phyloP scores from a whole-genome alignment of 2,888 invertebrate species.

The Geotrupes spiniger region DNA sequence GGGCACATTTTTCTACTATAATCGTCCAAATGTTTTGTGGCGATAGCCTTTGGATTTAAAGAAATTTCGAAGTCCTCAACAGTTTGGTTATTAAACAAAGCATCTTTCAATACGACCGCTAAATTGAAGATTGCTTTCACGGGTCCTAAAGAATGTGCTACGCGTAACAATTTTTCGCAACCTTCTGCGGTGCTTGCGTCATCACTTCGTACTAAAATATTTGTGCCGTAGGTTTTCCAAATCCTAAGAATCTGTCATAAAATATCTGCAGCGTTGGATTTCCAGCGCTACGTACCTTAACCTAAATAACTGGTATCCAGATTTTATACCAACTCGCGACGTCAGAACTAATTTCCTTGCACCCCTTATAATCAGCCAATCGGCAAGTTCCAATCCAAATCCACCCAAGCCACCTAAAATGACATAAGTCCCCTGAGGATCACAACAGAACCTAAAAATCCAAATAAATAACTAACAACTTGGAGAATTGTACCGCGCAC shows the following conservation, averaged over 20 bases:
- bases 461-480: background rate
- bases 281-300: constrained; percentile 53
- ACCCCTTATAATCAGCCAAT: constrained; percentile 83
- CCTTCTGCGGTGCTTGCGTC: constrained; percentile 71
- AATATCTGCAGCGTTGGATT: background rate
- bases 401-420: constrained; percentile 85
- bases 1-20: constrained; percentile 60
- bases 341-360: constrained; percentile 75
- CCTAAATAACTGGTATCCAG: constrained; percentile 78
- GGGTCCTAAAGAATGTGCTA: constrained; percentile 62
- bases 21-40: constrained; percentile 74
- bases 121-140: constrained; percentile 87
- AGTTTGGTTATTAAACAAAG: constrained; percentile 74
- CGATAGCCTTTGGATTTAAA: constrained; percentile 76
- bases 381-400: constrained; percentile 84
- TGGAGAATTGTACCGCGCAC: constrained; percentile 16
- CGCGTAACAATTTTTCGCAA: constrained; percentile 65
- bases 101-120: constrained; percentile 77
- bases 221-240: constrained; percentile 70
- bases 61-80: constrained; percentile 65
- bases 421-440: constrained; percentile 37
- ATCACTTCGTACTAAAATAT: constrained; percentile 65
- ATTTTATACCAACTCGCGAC: constrained; percentile 74
- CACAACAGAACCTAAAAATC: constrained; percentile 29
- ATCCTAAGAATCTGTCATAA: constrained; percentile 1